phyloP scores from a whole-genome alignment of 2,888 invertebrate species.

The Thysanoteuthis rhombus region DNA sequence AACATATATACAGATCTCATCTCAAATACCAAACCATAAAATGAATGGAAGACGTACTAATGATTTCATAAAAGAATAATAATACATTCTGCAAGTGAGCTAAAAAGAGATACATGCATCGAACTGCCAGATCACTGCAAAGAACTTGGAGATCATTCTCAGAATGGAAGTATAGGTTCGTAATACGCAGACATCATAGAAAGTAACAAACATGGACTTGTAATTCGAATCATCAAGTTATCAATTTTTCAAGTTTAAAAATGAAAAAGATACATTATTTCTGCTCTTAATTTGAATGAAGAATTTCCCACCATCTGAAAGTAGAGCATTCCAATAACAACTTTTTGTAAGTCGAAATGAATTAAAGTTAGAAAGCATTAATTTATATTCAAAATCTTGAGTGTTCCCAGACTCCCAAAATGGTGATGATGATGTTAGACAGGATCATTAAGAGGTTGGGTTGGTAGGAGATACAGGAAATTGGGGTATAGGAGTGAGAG shows the following conservation, averaged over 20 bases:
- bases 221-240: background rate
- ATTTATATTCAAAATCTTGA: too few relatives aligned
- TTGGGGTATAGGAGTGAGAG: too few relatives aligned
- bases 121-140: background rate
- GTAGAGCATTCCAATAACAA: too few relatives aligned
- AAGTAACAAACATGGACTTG: background rate
- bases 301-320: too few relatives aligned
- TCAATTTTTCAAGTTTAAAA: background rate
- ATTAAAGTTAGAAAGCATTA: too few relatives aligned
- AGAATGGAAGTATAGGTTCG: background rate
- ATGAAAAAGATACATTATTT: background rate
- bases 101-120: background rate
- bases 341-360: too few relatives aligned
- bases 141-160: background rate
- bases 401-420: too few relatives aligned
- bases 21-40: background rate
- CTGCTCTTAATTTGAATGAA: background rate
- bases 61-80: background rate
- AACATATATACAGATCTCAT: too few relatives aligned
- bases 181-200: background rate
- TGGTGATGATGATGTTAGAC: too few relatives aligned
- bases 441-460: too few relatives aligned
- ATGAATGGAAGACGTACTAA: background rate
- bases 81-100: background rate
- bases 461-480: too few relatives aligned